Conservation (phyloP, 2,797 vertebrate species). For the Sebastes umbrosus region DNA sequence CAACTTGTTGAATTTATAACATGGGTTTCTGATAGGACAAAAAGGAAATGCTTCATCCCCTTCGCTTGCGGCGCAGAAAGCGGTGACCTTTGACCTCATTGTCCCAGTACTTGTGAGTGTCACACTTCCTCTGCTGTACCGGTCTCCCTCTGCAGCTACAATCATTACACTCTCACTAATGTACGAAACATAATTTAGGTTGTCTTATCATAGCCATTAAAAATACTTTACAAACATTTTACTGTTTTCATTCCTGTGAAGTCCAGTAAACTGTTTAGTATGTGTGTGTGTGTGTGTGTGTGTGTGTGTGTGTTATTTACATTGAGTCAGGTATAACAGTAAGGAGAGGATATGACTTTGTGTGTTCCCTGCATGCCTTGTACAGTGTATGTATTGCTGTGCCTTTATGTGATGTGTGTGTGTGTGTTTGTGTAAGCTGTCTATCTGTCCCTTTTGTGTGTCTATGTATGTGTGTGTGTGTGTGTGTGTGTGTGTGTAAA, state of each 20-base stretch:
- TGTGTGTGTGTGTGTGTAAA: not conserved
- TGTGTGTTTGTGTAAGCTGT: not conserved
- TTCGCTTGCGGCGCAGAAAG: not conserved
- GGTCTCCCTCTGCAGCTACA: constrained; percentile 41
- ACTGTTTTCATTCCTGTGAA: constrained; percentile 36
- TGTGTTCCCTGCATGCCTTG: constrained; percentile 40
- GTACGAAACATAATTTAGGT: constrained; percentile 77
- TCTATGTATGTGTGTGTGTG: not conserved
- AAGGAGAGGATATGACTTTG: constrained; percentile 2
- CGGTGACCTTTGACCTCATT: constrained; percentile 28
- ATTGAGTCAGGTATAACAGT: constrained; percentile 14
- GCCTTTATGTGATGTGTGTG: constrained; percentile 10
- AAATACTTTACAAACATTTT: constrained; percentile 73
- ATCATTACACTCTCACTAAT: constrained; percentile 69
- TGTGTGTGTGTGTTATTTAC: constrained; percentile 36
- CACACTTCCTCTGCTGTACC: constrained; percentile 8
- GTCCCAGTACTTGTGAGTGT: constrained; percentile 15
- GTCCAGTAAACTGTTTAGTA: constrained; percentile 38
- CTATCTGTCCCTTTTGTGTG: no score
- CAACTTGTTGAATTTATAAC: not conserved
- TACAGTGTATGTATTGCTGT: constrained; percentile 48
- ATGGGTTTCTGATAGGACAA: not conserved
- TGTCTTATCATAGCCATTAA: constrained; percentile 60
- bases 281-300: not conserved
- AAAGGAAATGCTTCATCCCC: not conserved